Percentiles rank a stretch among this genome's conserved stretches.
Evolutionary conservation across 2,888 invertebrate species (phyloP).

Genomic region (Diplazon laetatorius): DNA sequence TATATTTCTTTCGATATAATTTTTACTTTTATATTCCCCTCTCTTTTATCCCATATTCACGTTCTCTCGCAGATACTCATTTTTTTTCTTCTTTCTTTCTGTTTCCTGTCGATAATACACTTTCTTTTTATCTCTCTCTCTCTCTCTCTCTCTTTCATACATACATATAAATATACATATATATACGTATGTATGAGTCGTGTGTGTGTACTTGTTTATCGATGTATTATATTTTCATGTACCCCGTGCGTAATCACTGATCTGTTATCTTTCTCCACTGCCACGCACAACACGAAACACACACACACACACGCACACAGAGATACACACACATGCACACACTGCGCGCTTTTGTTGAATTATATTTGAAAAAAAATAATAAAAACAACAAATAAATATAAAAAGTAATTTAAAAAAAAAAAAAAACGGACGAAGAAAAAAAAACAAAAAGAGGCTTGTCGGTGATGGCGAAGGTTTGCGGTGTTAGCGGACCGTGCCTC

Average conservation of each 20-base stretch:
- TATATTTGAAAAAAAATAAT: neutral
- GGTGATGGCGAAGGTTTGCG: conserved; percentile 75
- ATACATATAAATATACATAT: too few species aligned
- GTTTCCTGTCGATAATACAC: too few species aligned
- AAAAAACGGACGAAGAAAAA: too few species aligned
- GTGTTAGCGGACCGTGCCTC: conserved; percentile 64
- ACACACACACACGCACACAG: conserved; percentile 37
- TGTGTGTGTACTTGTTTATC: too few species aligned
- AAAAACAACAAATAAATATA: conserved; percentile 47
- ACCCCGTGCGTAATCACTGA: conserved; percentile 9
- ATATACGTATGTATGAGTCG: too few species aligned
- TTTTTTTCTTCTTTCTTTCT: too few species aligned
- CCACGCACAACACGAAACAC: too few species aligned
- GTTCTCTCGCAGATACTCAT: too few species aligned
- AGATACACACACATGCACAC: conserved; percentile 33
- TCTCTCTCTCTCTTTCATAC: too few species aligned
- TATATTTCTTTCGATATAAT: conserved; percentile 38
- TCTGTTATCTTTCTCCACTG: conserved; percentile 77
- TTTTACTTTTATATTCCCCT: too few species aligned
- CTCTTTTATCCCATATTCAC: too few species aligned
- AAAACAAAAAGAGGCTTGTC: conserved; percentile 26
- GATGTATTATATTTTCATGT: conserved; percentile 3
- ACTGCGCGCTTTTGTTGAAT: conserved; percentile 45
- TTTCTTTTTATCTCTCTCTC: too few species aligned
- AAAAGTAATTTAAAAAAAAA: conserved; percentile 42